Evolutionary conservation across 1,140 invertebrate species (phyloP).

Genomic region (Hycleus cichorii): DNA sequence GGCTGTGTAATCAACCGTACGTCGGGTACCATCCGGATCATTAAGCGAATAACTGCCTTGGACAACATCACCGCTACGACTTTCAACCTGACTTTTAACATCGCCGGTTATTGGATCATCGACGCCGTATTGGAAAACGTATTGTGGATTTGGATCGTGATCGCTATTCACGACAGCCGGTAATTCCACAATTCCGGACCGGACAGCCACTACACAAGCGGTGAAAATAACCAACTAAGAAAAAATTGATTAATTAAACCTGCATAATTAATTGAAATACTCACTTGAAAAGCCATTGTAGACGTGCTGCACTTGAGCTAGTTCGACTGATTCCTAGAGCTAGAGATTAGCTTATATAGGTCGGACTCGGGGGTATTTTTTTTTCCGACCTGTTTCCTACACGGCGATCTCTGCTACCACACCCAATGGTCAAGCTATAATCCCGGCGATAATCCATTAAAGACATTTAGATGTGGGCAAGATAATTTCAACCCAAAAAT

Average conservation of each 20-base stretch:
- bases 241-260: not conserved
- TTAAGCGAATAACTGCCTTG: conserved; percentile 56
- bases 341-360: conserved; percentile 10
- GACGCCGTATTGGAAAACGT: conserved; percentile 48
- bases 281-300: conserved; percentile 32
- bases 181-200: not conserved
- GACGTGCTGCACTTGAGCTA: conserved; percentile 7
- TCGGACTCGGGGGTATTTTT: not conserved
- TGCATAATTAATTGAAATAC: not conserved
- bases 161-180: not conserved
- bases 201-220: not conserved
- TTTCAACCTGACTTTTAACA: conserved; percentile 49
- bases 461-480: too few relatives aligned
- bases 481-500: too few relatives aligned
- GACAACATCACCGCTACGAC: conserved; percentile 53
- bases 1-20: conserved; percentile 58
- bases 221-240: conserved; percentile 18
- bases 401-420: conserved; percentile 13
- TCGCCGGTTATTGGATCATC: conserved; percentile 51
- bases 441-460: too few relatives aligned
- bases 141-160: conserved; percentile 44
- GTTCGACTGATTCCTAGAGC: conserved; percentile 3
- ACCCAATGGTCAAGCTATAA: conserved; percentile 17
- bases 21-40: conserved; percentile 56
- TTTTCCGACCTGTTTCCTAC: conserved; percentile 5